A percentile compares a stretch with the other conserved stretches of the same genome.
Conservation (phyloP, 2,888 invertebrate species). For the Suillia variegata region DNA sequence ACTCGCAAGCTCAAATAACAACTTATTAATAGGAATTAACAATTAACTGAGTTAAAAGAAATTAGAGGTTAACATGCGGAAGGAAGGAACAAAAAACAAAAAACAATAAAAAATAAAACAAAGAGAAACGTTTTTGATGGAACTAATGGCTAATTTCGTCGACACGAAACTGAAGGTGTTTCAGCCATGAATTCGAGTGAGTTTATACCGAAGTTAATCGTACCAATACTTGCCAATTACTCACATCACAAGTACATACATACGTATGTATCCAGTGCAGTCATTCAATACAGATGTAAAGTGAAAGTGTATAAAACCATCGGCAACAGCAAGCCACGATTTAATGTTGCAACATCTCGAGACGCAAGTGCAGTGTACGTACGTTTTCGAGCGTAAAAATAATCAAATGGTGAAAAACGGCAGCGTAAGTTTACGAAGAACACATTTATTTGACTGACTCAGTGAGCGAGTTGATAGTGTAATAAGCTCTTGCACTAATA, state of each 20-base stretch:
- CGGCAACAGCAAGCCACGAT: conserved; percentile 9
- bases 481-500: too few species aligned
- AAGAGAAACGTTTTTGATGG: conserved; percentile 12
- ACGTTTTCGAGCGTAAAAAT: neutral
- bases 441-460: too few species aligned
- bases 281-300: neutral
- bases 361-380: conserved; percentile 11
- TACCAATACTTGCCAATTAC: too few species aligned
- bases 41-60: neutral
- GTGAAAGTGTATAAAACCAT: conserved; percentile 25
- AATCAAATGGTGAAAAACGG: conserved; percentile 8
- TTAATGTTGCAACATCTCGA: conserved; percentile 22
- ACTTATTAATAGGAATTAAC: too few species aligned
- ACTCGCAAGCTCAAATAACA: too few species aligned
- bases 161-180: neutral
- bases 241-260: too few species aligned
- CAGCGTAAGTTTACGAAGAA: conserved; percentile 29
- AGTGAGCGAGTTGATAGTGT: too few species aligned
- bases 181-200: neutral
- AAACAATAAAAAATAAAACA: conserved; percentile 1
- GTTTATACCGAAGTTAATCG: neutral
- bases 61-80: conserved; percentile 8
- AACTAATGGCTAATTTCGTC: conserved; percentile 22
- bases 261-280: neutral
- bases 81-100: conserved; percentile 8